phyloP scores from a whole-genome alignment of 2,113 vertebrate genomes.

The Glaucidium brasilianum region DNA sequence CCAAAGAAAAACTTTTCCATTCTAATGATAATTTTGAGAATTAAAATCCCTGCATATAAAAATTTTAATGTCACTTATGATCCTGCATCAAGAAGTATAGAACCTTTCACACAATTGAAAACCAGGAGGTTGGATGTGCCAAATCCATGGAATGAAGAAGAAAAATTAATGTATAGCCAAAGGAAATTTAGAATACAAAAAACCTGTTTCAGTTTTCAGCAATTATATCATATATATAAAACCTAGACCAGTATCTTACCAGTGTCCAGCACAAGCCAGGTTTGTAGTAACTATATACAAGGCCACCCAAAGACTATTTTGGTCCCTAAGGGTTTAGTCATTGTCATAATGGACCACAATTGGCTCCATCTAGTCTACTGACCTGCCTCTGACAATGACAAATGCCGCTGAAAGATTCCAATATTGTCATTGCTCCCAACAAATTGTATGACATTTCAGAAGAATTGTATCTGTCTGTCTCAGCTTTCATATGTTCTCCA shows the following conservation, averaged over 20 bases:
- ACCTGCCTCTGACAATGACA: conserved; percentile 30
- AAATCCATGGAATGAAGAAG: neutral
- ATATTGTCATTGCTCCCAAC: conserved; percentile 1
- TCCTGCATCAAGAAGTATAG: neutral
- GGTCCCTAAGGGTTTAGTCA: neutral
- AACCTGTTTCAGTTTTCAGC: neutral
- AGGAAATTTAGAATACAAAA: neutral
- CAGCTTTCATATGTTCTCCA: neutral
- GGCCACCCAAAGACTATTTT: neutral
- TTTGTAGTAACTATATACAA: neutral
- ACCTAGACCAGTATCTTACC: neutral
- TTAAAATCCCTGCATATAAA: neutral
- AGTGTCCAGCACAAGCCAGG: neutral
- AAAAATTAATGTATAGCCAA: rapidly evolving
- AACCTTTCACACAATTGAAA: neutral
- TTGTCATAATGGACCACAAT: conserved; percentile 23
- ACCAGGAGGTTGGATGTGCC: neutral
- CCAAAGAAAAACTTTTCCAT: neutral
- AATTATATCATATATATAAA: neutral
- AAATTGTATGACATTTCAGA: conserved; percentile 6
- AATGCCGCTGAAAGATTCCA: conserved; percentile 9
- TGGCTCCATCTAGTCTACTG: conserved; percentile 46
- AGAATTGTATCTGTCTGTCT: neutral
- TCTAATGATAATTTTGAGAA: neutral
- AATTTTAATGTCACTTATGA: neutral